phyloP scores from a whole-genome alignment of 2,113 vertebrate species.

The Rhadina sibilatrix region DNA sequence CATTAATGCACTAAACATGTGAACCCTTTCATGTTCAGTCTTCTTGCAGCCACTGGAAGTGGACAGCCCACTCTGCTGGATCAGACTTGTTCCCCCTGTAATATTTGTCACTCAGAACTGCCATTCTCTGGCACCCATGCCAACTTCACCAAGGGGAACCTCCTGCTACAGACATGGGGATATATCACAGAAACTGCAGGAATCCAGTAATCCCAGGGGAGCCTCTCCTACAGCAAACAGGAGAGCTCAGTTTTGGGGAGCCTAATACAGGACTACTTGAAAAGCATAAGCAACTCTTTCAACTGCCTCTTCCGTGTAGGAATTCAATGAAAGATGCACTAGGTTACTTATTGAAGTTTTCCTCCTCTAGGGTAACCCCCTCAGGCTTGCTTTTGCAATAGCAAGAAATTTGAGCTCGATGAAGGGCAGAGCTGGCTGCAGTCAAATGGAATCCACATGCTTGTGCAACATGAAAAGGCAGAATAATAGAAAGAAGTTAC shows the following conservation, averaged over 20 bases:
- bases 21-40: neutral
- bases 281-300: neutral
- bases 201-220: neutral
- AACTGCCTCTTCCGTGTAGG: fast-evolving
- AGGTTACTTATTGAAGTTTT: neutral
- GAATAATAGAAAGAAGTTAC: constrained; percentile 61
- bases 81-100: neutral
- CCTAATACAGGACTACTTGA: neutral
- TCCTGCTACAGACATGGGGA: neutral
- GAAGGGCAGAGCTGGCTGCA: constrained; percentile 40
- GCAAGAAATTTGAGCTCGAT: constrained; percentile 42
- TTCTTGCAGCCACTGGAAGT: neutral
- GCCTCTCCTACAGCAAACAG: neutral
- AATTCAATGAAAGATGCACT: neutral
- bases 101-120: neutral
- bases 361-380: neutral
- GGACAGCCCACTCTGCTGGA: neutral
- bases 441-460: constrained; percentile 59
- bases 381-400: constrained; percentile 28
- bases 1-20: neutral
- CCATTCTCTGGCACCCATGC: neutral
- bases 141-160: neutral
- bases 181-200: neutral
- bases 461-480: constrained; percentile 47
- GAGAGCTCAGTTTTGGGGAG: neutral